A percentile compares a stretch with the other conserved stretches of the same genome.
These are phyloP conservation scores for Plusia festucae DNA, from an alignment of 2,888 invertebrate species.

Conservation along the genomic window DNA sequence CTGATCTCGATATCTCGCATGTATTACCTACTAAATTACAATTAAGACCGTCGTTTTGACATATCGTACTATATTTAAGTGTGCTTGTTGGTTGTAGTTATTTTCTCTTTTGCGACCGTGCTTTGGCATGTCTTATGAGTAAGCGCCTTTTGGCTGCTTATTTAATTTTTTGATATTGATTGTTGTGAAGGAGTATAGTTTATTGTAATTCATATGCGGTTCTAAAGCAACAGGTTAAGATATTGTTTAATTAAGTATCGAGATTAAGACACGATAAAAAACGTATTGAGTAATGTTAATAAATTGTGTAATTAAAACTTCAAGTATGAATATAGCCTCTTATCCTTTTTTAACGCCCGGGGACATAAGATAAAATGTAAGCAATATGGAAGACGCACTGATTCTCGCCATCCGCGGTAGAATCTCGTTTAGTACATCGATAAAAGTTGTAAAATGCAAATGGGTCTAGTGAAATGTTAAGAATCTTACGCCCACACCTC, in stretches of 20 bases:
- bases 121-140: constrained; percentile 56
- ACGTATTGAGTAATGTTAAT: constrained; percentile 18
- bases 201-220: background rate
- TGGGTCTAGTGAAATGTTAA: constrained; percentile 84
- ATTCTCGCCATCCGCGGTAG: constrained; percentile 76
- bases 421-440: constrained; percentile 83
- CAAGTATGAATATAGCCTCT: constrained; percentile 56
- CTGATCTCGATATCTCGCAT: constrained; percentile 75
- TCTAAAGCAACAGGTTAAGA: background rate
- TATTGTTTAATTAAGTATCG: background rate
- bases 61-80: constrained; percentile 66
- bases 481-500: constrained; percentile 83
- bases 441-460: constrained; percentile 89
- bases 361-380: constrained; percentile 70
- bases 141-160: constrained; percentile 27
- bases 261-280: constrained; percentile 10
- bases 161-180: constrained; percentile 35
- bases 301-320: constrained; percentile 58
- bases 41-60: constrained; percentile 74
- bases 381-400: constrained; percentile 74
- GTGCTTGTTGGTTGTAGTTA: constrained; percentile 49
- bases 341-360: constrained; percentile 66
- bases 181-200: constrained; percentile 13
- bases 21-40: constrained; percentile 81
- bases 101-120: constrained; percentile 49